Percentiles rank a stretch among this genome's conserved stretches.
phyloP scores from a whole-genome alignment of 1,140 invertebrate genomes.

The Parasteatoda tepidariorum region DNA sequence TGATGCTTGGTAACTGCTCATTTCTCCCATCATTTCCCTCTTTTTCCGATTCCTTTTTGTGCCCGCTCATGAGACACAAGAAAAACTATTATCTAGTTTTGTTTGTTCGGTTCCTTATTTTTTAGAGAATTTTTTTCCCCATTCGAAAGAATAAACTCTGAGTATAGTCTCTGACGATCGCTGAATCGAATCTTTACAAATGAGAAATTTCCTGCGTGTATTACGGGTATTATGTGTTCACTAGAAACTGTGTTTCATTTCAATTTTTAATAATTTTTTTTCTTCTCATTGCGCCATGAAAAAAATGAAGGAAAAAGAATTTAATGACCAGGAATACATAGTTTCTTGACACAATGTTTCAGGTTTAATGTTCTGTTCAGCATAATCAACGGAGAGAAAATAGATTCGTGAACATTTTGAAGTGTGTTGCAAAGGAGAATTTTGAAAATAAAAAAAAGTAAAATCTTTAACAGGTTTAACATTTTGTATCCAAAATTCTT shows the following conservation, averaged over 20 bases:
- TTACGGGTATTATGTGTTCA: neutral
- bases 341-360: neutral
- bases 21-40: slow-evolving; percentile 48
- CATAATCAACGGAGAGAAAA: neutral
- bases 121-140: neutral
- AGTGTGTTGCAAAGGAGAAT: too few species aligned
- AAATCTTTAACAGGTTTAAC: too few species aligned
- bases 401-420: too few species aligned
- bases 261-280: neutral
- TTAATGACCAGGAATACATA: neutral
- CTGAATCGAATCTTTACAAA: neutral
- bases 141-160: neutral
- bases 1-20: slow-evolving; percentile 47
- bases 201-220: neutral
- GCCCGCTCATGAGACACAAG: neutral
- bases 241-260: neutral
- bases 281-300: neutral
- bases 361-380: neutral
- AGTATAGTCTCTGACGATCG: neutral
- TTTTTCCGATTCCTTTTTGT: slow-evolving; percentile 20
- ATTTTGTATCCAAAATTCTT: too few species aligned
- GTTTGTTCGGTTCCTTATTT: slow-evolving; percentile 27
- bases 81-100: slow-evolving; percentile 41
- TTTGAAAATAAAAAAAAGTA: too few species aligned
- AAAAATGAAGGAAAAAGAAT: neutral